A percentile compares a stretch with the other conserved stretches of the same genome.
Evolutionary conservation across 2,797 vertebrate species (phyloP).

Genomic region (Spondyliosoma cantharus): DNA sequence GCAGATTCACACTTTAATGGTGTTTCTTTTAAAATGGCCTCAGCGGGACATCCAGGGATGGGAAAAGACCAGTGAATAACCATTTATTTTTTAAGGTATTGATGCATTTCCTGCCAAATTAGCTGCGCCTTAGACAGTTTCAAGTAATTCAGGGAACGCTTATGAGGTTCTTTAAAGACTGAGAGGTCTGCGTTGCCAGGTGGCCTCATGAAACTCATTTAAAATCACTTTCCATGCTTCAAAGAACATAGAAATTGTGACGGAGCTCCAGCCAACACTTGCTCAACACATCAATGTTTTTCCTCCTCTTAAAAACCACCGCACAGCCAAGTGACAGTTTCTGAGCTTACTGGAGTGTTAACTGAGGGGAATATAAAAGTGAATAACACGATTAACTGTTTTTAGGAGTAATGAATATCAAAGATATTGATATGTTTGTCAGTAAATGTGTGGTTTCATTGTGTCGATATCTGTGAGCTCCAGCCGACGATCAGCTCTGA

Average conservation of each 20-base stretch:
- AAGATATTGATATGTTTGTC: background rate
- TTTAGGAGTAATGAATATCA: background rate
- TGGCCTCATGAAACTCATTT: background rate
- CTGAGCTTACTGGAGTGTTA: background rate
- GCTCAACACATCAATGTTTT: background rate
- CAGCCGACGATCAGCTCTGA: background rate
- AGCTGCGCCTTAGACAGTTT: background rate
- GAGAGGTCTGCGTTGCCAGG: background rate
- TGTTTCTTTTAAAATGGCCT: slow-evolving; percentile 51
- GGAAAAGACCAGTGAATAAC: background rate
- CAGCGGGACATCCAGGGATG: slow-evolving; percentile 22
- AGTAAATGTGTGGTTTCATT: background rate
- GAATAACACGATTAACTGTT: background rate
- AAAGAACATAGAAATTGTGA: background rate
- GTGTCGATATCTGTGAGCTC: background rate
- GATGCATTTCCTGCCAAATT: background rate
- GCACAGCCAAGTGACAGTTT: background rate
- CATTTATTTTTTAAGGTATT: background rate
- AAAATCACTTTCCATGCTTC: slow-evolving; percentile 10
- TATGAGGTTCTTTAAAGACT: background rate
- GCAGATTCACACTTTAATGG: slow-evolving; percentile 4
- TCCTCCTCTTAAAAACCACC: no score
- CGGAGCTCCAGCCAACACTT: background rate
- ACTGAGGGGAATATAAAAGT: background rate
- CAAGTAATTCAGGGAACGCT: background rate